Evolutionary conservation across 2,797 vertebrate species (phyloP).

Genomic region (Phataginus tetradactyla): DNA sequence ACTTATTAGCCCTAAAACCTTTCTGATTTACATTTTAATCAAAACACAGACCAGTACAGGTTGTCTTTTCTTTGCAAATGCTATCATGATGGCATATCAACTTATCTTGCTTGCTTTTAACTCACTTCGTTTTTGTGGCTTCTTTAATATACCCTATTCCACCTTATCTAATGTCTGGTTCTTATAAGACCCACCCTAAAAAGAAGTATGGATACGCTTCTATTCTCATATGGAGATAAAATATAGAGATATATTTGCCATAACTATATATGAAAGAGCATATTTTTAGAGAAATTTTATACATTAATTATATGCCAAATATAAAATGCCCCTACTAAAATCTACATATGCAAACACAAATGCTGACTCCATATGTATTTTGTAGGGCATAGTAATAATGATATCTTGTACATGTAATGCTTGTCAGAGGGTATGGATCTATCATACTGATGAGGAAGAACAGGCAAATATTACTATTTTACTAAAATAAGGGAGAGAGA

Average conservation of each 20-base stretch:
- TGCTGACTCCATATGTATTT: not conserved
- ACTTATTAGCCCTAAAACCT: not conserved
- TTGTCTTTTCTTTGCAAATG: not conserved
- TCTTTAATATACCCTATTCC: not conserved
- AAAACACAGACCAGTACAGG: not conserved
- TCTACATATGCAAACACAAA: not conserved
- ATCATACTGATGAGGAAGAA: not conserved
- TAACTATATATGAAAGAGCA: not conserved
- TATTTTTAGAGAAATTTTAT: slow-evolving; percentile 1
- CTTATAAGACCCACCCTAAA: not conserved
- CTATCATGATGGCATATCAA: not conserved
- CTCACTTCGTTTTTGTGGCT: slow-evolving; percentile 36
- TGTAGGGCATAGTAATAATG: not conserved
- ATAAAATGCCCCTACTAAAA: slow-evolving; percentile 3
- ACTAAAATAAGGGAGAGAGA: slow-evolving; percentile 33
- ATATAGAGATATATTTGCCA: not conserved
- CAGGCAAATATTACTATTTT: not conserved
- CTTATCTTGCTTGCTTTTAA: not conserved
- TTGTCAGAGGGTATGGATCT: not conserved
- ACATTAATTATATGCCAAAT: not conserved
- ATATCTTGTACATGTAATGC: not conserved
- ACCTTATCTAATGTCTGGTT: not conserved
- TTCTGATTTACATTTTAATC: not conserved
- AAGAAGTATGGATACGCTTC: not conserved
- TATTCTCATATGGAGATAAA: not conserved